Evolutionary conservation across 2,888 invertebrate species (phyloP), one percentile per base, ranked within the genome.

Genomic region (Xestia sexstrigata): DNA sequence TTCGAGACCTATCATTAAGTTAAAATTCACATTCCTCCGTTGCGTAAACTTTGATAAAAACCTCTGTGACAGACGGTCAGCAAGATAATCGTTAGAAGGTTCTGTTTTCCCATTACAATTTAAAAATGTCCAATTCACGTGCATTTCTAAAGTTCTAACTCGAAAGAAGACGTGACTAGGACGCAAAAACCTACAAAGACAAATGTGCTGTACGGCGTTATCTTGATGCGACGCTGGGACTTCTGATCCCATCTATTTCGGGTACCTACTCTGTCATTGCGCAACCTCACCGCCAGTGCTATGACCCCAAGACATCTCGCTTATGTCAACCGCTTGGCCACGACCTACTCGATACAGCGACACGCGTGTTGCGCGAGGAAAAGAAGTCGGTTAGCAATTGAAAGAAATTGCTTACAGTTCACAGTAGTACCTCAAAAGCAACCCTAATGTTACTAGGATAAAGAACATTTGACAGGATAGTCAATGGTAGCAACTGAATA

Each of bases 301-400:
- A 79, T 85, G 87, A 87, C 89, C 87, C 68, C 81, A 63, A 80
- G 81, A 77, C 71, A 81, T 73, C 88, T 74, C 67, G 69, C 49
- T 81, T 67, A 82, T 78, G 66, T 77, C 75, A 65, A 65, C 65
- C 6, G 65, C 42, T n/a, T n/a, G 65, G 42, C 65, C 65, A 65
- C 65, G 15, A 65, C n/a, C 13, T 65, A 9, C 42, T 17, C 42
- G n/a, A 8, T 9, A 42, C 20, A 42, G 30, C 20, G 60, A 30
- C 60, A 62, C 17, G 30, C 3, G 30, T n/a, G n/a, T 23, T n/a
- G 39, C 42, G 11, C 42, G 11, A 20, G 9, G 20, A 62, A 20
- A 20, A 35, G 4, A 30, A 62, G 20, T 30, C 4, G 17, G 60
- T 7, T 15, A 26, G 7, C 55, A 26, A 58, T 15, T 15, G 5